A percentile compares a stretch with the other conserved stretches of the same genome.
These are phyloP conservation scores for Phalacrocorax carbo DNA, from an alignment of 2,113 vertebrate genomes.

Conservation along the genomic window DNA sequence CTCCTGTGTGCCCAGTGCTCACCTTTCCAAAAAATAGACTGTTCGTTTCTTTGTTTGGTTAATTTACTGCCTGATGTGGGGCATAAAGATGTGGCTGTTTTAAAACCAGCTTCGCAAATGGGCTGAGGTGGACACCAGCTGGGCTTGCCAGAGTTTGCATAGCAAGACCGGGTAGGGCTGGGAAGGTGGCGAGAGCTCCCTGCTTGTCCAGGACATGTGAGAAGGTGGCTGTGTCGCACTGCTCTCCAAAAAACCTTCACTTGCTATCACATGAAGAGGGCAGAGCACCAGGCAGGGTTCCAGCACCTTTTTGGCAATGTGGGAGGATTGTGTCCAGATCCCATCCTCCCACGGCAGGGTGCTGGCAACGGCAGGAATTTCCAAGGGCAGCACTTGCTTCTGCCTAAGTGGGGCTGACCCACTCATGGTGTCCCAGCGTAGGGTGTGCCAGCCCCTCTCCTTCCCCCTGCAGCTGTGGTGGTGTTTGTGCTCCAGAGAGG, in stretches of 20 bases:
- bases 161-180: not conserved
- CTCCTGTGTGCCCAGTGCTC: not conserved
- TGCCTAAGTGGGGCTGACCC: too few species aligned
- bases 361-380: not conserved
- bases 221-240: not conserved
- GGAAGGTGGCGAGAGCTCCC: not conserved
- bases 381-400: not conserved
- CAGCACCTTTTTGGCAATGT: not conserved
- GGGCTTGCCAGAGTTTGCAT: not conserved
- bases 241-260: not conserved
- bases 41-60: not conserved
- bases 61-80: not conserved
- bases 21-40: not conserved
- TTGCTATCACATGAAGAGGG: not conserved
- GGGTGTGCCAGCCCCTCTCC: not conserved
- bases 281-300: not conserved
- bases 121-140: not conserved
- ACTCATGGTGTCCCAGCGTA: not conserved
- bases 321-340: not conserved
- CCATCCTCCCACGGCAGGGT: not conserved
- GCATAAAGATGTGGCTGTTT: not conserved
- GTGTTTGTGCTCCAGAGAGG: not conserved
- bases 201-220: rapidly evolving
- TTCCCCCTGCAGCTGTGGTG: rapidly evolving
- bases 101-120: not conserved